Evolutionary conservation across 2,888 invertebrate genomes (phyloP), one percentile per base, ranked within the genome.

Genomic region (Mystacides longicornis): DNA sequence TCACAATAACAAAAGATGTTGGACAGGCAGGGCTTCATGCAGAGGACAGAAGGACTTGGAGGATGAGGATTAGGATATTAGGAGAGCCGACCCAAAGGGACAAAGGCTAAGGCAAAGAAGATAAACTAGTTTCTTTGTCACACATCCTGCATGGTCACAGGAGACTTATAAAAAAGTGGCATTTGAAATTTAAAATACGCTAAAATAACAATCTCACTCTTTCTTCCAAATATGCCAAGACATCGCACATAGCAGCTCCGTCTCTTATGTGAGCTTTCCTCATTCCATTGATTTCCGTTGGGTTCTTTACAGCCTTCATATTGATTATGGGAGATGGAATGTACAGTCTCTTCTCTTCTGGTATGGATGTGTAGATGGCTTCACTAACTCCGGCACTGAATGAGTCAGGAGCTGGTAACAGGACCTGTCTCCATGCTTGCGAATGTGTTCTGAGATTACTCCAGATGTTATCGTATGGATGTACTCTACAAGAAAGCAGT

Each of bases 281-380:
- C 93, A 95, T 93, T 49, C 93, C 93, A 52, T 79, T 75, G 20
- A 82, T 81, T 71, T 94, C 93, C 0, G 82, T 79, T 0, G 75
- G 71, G 67, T 94, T 96, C 72, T 98, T 98, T 63, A 86, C 81
- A 0, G 93, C 91, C 67, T 94, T 93, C 73, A 93, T 75, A 57
- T 83, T 80, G 51, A 93, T 85, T 31, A 96, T 85, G 0, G 94
- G 94, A 0, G 93, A 94, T 3, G 85, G 76, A 56, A 78, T 77
- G 59, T 81, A 75, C 37, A 86, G 65, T 16, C 80, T 67, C 65
- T 85, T 84, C 23, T 80, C 73, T 23, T 70, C 67, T 0, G 83
- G 81, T 45, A 87, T 74, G 59, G 79, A 77, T 27, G 79, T 74
- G 22, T 78, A 81, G 56, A 86, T 80, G 2, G 86, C 85, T 55